These are phyloP conservation scores for Rhamnusium bicolor DNA, from an alignment of 2,888 invertebrate species.

Conservation along the genomic window DNA sequence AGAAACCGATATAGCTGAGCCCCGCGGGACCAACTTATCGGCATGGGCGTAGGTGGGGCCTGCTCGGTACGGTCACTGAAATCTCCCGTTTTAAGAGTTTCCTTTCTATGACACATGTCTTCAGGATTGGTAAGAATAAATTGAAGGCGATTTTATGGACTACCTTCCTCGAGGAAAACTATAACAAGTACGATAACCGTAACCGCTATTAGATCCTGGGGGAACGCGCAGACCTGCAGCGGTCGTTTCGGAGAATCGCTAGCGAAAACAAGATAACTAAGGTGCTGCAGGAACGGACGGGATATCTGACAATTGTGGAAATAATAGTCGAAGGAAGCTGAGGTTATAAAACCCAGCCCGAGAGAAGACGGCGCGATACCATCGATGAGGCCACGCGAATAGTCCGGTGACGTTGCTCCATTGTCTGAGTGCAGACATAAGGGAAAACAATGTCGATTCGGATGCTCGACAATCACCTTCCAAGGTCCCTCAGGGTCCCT, in stretches of 20 bases:
- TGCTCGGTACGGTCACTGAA: conserved; percentile 4
- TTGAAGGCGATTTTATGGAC: conserved; percentile 69
- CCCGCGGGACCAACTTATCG: conserved; percentile 39
- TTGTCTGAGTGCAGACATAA: conserved; percentile 61
- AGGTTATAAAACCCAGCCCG: conserved; percentile 66
- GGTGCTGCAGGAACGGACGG: conserved; percentile 61
- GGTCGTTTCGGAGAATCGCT: conserved; percentile 64
- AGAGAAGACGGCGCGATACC: conserved; percentile 65
- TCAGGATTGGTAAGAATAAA: conserved; percentile 62
- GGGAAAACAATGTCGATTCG: conserved; percentile 68
- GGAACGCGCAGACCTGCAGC: conserved; percentile 65
- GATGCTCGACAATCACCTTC: conserved; percentile 67
- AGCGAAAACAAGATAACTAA: conserved; percentile 67
- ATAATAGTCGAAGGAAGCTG: conserved; percentile 66
- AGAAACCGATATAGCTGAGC: conserved; percentile 32
- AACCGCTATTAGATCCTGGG: conserved; percentile 68
- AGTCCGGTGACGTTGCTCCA: conserved; percentile 28
- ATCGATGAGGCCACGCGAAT: conserved; percentile 64
- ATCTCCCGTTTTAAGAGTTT: conserved; percentile 42
- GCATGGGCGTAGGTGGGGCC: conserved; percentile 22
- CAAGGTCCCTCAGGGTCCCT: conserved; percentile 64
- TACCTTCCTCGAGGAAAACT: conserved; percentile 69
- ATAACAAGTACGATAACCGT: conserved; percentile 70
- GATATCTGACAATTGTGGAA: conserved; percentile 64
- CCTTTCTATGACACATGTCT: conserved; percentile 54